Percentiles rank a stretch among this genome's conserved stretches.
These are phyloP conservation scores for Cyprinodon tularosa DNA, from an alignment of 2,113 vertebrate species.

Conservation along the genomic window DNA sequence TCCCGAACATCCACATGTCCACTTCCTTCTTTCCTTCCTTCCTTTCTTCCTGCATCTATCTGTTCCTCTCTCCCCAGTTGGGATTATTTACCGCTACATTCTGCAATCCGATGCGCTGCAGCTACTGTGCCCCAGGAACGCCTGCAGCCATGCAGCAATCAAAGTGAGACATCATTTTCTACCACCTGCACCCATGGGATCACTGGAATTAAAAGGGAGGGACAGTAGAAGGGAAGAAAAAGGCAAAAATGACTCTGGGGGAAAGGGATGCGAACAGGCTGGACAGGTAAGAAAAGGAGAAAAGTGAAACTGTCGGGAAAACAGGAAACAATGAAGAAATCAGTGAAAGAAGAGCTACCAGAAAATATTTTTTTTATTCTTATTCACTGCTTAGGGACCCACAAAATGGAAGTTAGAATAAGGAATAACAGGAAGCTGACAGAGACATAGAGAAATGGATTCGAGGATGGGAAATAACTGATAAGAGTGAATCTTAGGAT, in stretches of 20 bases:
- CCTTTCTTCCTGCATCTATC: slow-evolving; percentile 55
- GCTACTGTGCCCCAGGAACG: slow-evolving; percentile 72
- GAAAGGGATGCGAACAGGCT: slow-evolving; percentile 22
- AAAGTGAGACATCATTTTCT: slow-evolving; percentile 74
- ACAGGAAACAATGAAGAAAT: slow-evolving; percentile 31
- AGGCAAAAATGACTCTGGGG: slow-evolving; percentile 14
- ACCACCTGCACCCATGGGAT: slow-evolving; percentile 74
- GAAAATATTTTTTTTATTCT: slow-evolving; percentile 42
- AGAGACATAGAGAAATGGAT: slow-evolving; percentile 37
- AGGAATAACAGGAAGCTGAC: slow-evolving; percentile 47
- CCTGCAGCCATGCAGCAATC: slow-evolving; percentile 79
- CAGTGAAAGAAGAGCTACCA: slow-evolving; percentile 51
- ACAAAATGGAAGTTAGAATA: slow-evolving; percentile 34
- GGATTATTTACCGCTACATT: slow-evolving; percentile 80
- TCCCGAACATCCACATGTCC: slow-evolving; percentile 1
- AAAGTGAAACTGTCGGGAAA: slow-evolving; percentile 39
- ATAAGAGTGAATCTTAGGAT: slow-evolving; percentile 27
- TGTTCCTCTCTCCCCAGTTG: slow-evolving; percentile 71
- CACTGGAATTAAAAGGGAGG: slow-evolving; percentile 26
- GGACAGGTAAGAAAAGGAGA: slow-evolving; percentile 26
- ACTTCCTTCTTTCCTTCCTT: slow-evolving; percentile 45
- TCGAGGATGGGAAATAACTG: slow-evolving; percentile 18
- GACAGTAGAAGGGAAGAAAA: slow-evolving; percentile 33
- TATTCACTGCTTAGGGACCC: slow-evolving; percentile 37
- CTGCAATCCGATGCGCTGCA: slow-evolving; percentile 65